Base-by-base conservation (phyloP, 92 coral and sea anemone species). In the Plumapathes pennacea region DNA sequence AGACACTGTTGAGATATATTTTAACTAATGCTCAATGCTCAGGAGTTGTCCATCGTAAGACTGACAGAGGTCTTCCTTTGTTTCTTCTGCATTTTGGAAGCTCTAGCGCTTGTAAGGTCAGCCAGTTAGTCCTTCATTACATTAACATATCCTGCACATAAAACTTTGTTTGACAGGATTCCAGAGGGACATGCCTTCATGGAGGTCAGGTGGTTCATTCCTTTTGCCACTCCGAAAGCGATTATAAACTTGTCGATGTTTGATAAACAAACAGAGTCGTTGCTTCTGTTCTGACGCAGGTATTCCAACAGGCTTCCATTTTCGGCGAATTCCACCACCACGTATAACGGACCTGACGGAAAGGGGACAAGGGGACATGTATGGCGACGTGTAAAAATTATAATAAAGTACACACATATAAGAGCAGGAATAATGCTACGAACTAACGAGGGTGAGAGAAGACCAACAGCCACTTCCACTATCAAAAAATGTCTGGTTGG, bases 211-310 rank as follows among this genome's bases (percentile, higher is more conserved):
- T 70, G 78, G 29, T 41, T 21, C 78, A 70, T 70, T 25, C 78
- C 78, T n/a, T 60, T 27, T 4, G 73, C 69, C 6, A 75, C 47
- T 9, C 49, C 75, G 19, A 57, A 29, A 14, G 82, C 76, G 48
- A 45, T n/a, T 25, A 10, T 37, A 10, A 59, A 32, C 64, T 70
- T 70, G 19, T 69, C 71, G 11, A 0, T 32, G 29, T 23, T 32
- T 0, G 46, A 26, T 17, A 30, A 24, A 12, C 18, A 50, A 47
- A 3, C 29, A 12, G 19, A 10, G 0, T 20, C 21, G 32, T 28
- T 28, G 17, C 26, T 37, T 41, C 77, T 45, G 77, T 48, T 49
- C 14, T 50, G 25, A 10, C 58, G 41, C 1, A 70, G 61, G 15
- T 58, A 70, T 10, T 59, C 45, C 45, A 59, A 21, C 10, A 70